Conservation (phyloP, 1,140 invertebrate species). For the Drosophila pruinosa region DNA sequence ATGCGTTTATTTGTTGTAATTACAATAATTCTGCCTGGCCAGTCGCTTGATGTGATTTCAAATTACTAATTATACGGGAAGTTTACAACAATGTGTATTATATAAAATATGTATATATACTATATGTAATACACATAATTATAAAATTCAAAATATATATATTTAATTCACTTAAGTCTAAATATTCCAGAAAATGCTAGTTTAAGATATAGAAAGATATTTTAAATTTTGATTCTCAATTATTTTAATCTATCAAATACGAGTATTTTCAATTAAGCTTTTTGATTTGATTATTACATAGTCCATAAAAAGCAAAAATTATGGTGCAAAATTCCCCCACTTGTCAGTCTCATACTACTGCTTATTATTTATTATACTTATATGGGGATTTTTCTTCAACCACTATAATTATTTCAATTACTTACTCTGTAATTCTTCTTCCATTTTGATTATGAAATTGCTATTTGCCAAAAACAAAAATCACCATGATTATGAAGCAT, state of each 20-base stretch:
- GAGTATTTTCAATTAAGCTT: neutral
- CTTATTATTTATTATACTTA: neutral
- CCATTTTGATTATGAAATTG: neutral
- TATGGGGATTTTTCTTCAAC: constrained; percentile 1
- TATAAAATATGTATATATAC: no score
- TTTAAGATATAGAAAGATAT: no score
- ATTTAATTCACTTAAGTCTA: neutral
- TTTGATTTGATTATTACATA: neutral
- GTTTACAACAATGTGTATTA: no score
- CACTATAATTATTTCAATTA: constrained; percentile 12
- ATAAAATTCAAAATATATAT: no score
- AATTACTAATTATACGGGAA: constrained; percentile 12
- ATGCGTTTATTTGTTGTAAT: constrained; percentile 32
- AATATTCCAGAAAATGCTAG: neutral
- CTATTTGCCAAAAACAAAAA: neutral
- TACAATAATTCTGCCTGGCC: constrained; percentile 15
- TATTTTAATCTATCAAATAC: neutral
- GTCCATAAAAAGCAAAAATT: neutral
- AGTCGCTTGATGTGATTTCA: neutral
- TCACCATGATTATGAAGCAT: neutral
- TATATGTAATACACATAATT: no score
- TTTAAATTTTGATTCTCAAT: neutral
- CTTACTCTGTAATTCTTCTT: neutral
- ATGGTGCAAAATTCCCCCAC: neutral
- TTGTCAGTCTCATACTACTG: neutral